These are phyloP conservation scores for Leptatherina wallacei DNA, from an alignment of 2,797 vertebrate species.

Conservation along the genomic window DNA sequence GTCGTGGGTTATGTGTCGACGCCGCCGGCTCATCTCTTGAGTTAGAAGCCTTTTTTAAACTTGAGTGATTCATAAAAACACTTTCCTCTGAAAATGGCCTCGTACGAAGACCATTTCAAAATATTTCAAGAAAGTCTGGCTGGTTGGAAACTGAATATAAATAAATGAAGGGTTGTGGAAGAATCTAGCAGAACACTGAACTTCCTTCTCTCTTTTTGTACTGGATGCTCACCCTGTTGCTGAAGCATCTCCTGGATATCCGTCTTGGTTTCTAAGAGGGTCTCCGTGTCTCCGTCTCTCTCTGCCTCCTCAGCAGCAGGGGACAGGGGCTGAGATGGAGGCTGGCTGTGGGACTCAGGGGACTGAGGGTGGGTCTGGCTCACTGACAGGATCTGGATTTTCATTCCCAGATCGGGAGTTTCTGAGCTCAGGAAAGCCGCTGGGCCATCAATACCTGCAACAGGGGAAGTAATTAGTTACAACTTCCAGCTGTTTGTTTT, in stretches of 20 bases:
- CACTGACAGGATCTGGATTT: constrained; percentile 84
- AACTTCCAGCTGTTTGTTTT: not conserved
- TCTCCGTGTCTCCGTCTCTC: constrained; percentile 80
- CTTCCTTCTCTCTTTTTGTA: no score
- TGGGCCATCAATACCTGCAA: constrained; percentile 91
- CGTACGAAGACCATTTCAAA: no score
- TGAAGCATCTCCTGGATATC: constrained; percentile 92
- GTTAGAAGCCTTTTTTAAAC: no score
- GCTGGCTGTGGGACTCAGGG: constrained; percentile 47
- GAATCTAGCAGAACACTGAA: no score
- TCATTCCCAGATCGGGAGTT: constrained; percentile 79
- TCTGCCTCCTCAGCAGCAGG: constrained; percentile 78
- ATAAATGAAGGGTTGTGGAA: no score
- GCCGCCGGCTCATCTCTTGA: no score
- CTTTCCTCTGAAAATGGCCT: no score
- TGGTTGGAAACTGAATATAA: no score
- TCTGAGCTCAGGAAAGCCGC: constrained; percentile 87
- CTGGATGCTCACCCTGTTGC: constrained; percentile 90
- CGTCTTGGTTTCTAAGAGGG: constrained; percentile 81
- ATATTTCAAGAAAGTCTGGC: no score
- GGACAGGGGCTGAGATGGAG: constrained; percentile 59
- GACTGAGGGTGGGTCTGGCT: constrained; percentile 71
- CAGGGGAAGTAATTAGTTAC: not conserved
- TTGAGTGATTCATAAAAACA: no score
- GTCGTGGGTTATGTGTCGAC: no score